A percentile compares a stretch with the other conserved stretches of the same genome.
These are phyloP conservation scores for Phallusia fumigata DNA, from an alignment of 23 tunicate genomes.

Conservation along the genomic window DNA sequence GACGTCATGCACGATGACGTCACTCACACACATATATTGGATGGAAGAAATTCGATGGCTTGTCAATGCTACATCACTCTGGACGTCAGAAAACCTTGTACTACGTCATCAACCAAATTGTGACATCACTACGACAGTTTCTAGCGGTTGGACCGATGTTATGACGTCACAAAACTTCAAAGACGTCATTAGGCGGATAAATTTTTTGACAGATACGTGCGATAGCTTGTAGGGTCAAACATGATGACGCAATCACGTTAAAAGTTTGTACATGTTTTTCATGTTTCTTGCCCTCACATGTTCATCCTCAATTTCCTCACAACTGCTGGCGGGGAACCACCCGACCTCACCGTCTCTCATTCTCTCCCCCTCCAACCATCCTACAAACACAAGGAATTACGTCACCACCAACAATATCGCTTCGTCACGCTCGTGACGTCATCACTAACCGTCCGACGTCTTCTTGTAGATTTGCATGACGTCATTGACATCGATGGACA, in stretches of 20 bases:
- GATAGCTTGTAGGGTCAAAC: too few relatives aligned
- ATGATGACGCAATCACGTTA: background rate
- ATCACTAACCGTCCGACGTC: slow-evolving; percentile 67
- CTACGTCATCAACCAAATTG: too few relatives aligned
- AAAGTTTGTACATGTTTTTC: slow-evolving; percentile 46
- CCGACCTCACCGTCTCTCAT: slow-evolving; percentile 76
- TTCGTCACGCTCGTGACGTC: background rate
- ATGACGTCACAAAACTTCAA: too few relatives aligned
- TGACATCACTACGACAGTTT: background rate
- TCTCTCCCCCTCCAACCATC: slow-evolving; percentile 94
- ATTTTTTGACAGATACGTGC: too few relatives aligned
- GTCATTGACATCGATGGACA: slow-evolving; percentile 77
- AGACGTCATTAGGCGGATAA: too few relatives aligned
- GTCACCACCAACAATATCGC: background rate
- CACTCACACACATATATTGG: background rate
- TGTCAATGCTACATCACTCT: too few relatives aligned
- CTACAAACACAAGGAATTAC: slow-evolving; percentile 8
- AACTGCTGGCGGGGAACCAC: slow-evolving; percentile 65
- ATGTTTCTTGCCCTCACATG: slow-evolving; percentile 78
- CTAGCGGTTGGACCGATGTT: too few relatives aligned
- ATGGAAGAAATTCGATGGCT: background rate
- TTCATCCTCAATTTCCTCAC: slow-evolving; percentile 86
- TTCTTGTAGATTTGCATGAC: slow-evolving; percentile 82
- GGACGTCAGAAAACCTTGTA: too few relatives aligned
- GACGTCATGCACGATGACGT: too few relatives aligned